Evolutionary conservation across 2,113 vertebrate genomes (phyloP).

Genomic region (Nipponia nippon): DNA sequence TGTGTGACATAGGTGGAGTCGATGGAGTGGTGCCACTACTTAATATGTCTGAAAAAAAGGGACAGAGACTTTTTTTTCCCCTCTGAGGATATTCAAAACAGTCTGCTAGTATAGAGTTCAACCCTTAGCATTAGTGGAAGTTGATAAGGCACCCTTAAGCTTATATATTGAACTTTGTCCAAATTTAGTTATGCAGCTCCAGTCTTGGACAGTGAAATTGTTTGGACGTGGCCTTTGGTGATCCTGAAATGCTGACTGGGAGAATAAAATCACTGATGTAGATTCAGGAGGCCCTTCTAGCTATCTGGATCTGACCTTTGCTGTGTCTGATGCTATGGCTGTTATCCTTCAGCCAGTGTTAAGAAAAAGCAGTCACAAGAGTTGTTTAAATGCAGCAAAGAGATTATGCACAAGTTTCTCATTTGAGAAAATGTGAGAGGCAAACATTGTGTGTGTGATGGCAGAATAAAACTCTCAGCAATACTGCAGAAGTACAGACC

Average conservation of each 20-base stretch:
- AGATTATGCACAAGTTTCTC: background rate
- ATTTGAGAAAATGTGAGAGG: background rate
- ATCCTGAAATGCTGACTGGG: slow-evolving; percentile 1
- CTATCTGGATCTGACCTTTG: background rate
- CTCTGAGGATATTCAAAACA: background rate
- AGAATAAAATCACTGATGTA: background rate
- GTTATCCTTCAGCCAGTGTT: background rate
- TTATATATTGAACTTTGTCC: background rate
- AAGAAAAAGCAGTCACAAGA: background rate
- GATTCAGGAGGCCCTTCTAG: background rate
- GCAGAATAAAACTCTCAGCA: background rate
- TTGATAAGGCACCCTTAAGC: background rate
- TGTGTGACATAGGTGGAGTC: background rate
- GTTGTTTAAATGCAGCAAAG: background rate
- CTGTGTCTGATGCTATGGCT: background rate
- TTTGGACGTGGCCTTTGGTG: background rate
- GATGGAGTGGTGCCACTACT: background rate
- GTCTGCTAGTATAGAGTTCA: background rate
- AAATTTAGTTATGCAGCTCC: background rate
- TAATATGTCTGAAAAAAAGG: background rate
- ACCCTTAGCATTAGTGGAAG: background rate
- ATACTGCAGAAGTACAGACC: background rate
- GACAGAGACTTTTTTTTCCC: background rate
- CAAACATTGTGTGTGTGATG: background rate
- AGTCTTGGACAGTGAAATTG: background rate